Base-by-base conservation (phyloP, 2,888 invertebrate genomes). In the Coecobrya sp. region DNA sequence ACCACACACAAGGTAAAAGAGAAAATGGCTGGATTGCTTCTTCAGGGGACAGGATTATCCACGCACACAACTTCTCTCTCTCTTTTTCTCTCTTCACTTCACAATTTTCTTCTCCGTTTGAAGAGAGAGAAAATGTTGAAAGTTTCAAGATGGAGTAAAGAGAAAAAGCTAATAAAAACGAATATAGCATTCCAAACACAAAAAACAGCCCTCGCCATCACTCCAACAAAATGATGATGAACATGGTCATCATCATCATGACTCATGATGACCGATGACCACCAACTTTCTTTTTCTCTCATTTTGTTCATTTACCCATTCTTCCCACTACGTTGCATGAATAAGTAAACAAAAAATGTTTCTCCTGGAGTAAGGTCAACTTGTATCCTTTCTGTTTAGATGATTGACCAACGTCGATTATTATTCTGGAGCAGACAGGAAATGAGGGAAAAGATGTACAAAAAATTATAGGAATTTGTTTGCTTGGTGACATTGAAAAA, bases 401-500 rank as follows among this genome's bases (percentile, higher is more conserved):
- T 1, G 49, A 49, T 1, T 49, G 7, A 49, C 49, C 49, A n/a
- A n/a, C n/a, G n/a, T n/a, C 49, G 13, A 49, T 13, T 13, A 49
- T 49, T 13, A 4, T 55, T n/a, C n/a, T 55, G n/a, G 16, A 55
- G 11, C 55, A n/a, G 55, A 16, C 55, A 55, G 55, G 55, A 55
- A 55, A 55, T 55, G 55, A 55, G n/a, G 16, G 55, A 55, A 55
- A 55, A 55, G 55, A 13, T 5, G 42, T 7, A 42, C 55, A 16
- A 55, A n/a, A n/a, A n/a, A n/a, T n/a, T n/a, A n/a, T n/a, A n/a
- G n/a, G n/a, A 3, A 70, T 36, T 70, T 30, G 16, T 59, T 55
- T 49, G 10, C 59, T 16, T 79, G 73, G 45, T 87, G 86, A 87
- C 86, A 76, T 76, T 87, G 76, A 87, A 76, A 87, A 87, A 87